phyloP scores from a whole-genome alignment of 2,113 vertebrate species.

The Antennarius striatus region DNA sequence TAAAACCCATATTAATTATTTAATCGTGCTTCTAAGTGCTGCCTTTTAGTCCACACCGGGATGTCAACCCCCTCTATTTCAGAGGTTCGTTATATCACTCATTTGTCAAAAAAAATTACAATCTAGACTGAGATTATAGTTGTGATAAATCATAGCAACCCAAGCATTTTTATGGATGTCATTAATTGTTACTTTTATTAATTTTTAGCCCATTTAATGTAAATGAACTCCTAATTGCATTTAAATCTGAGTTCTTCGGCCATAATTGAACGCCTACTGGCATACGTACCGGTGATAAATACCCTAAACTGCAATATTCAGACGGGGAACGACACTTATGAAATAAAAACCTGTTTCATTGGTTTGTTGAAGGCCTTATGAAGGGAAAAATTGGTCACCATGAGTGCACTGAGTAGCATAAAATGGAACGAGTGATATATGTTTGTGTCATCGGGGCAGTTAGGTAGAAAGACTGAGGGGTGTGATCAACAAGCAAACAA shows the following conservation, averaged over 20 bases:
- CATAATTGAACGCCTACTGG: constrained; percentile 7
- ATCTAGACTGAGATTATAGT: constrained; percentile 49
- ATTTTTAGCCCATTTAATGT: constrained; percentile 50
- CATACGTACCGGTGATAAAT: constrained; percentile 26
- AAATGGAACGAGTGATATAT: constrained; percentile 67
- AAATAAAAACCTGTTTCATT: background rate
- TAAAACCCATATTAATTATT: constrained; percentile 84
- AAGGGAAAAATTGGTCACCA: constrained; percentile 37
- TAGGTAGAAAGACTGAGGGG: constrained; percentile 65
- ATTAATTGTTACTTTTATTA: constrained; percentile 60
- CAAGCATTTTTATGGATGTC: constrained; percentile 50
- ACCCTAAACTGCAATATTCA: constrained; percentile 15
- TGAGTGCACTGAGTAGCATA: constrained; percentile 22
- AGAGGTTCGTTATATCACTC: constrained; percentile 73
- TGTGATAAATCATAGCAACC: constrained; percentile 59
- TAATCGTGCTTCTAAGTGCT: constrained; percentile 81
- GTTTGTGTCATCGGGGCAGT: constrained; percentile 65
- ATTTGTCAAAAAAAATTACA: constrained; percentile 68
- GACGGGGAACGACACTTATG: constrained; percentile 10
- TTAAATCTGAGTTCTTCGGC: constrained; percentile 41
- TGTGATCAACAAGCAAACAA: constrained; percentile 77
- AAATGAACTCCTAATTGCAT: constrained; percentile 56
- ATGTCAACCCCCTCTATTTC: constrained; percentile 75
- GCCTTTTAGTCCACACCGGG: constrained; percentile 72
- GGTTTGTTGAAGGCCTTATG: constrained; percentile 16